Base-by-base conservation (phyloP, 1,140 invertebrate genomes). In the Antheraea mylitta region DNA sequence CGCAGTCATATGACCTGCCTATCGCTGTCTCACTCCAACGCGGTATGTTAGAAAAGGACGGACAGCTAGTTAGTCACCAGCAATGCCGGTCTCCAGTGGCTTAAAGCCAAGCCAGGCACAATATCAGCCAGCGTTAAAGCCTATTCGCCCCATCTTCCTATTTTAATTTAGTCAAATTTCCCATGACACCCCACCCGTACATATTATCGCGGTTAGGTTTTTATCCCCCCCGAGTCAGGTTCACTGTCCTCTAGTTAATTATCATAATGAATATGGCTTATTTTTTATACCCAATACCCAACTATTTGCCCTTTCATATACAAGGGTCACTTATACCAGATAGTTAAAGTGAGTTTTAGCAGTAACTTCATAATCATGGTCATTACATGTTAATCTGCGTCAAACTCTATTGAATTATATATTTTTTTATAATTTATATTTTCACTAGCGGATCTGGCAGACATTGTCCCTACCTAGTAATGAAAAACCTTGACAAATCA, bases 91-190 rank as follows among this genome's bases (percentile, higher is more conserved):
- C 78, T 77, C 80, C 80, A 82, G 76, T 76, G 79, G 78, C 71
- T 87, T 85, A 89, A 87, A 80, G 76, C 77, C 74, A 68, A 73
- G 71, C 77, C 79, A 74, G 75, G 77, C 82, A 78, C 78, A 80
- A 81, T 79, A 73, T 74, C 67, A 67, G 60, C 62, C 64, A 13
- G 70, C 66, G 74, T 78, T 78, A 77, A 82, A 77, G 73, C 87
- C 88, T 87, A 91, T 91, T 91, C 86, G 86, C 82, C 77, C 79
- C 86, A 89, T 90, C 87, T 88, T 91, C 86, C 89, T 90, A 90
- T 90, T 90, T 91, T 89, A 91, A 91, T 91, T 91, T 91, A 90
- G 81, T 89, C 83, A 89, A 91, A 91, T 91, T 91, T 91, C 87
- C 89, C 89, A 82, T 89, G 87, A 91, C 89, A 91, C 87, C 82